Conservation (phyloP, 2,797 vertebrate genomes). For the Cyprinodon diabolis region DNA sequence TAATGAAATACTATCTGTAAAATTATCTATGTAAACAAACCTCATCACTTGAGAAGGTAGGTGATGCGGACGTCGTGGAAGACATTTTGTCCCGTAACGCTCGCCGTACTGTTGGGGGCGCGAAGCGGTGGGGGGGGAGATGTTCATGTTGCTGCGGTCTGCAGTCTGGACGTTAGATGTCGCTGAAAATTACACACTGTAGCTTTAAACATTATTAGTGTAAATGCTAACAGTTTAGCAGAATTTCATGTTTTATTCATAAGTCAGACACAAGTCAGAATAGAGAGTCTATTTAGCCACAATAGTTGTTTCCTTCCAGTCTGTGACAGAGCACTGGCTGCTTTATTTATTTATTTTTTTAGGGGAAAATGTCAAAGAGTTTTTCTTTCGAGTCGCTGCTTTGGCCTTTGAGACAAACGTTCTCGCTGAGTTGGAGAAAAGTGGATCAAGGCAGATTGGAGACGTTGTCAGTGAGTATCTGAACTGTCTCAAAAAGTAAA, state of each 20-base stretch:
- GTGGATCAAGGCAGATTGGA: conserved; percentile 86
- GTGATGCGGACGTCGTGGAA: too few species aligned
- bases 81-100: too few species aligned
- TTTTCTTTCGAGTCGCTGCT: conserved; percentile 94
- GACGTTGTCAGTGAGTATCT: conserved; percentile 93
- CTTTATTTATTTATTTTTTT: not conserved
- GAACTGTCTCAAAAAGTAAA: not conserved
- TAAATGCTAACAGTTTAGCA: not conserved
- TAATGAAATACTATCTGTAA: too few species aligned
- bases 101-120: too few species aligned
- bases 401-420: conserved; percentile 93
- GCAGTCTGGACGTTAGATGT: too few species aligned
- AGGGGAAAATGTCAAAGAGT: conserved; percentile 96
- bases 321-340: not conserved
- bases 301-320: not conserved
- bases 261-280: not conserved
- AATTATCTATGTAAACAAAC: too few species aligned
- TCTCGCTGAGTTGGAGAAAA: conserved; percentile 92
- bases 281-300: not conserved
- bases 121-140: too few species aligned
- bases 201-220: not conserved
- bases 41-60: too few species aligned
- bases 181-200: too few species aligned
- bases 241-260: not conserved
- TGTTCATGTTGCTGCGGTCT: too few species aligned